Base-by-base conservation (phyloP, 1,140 invertebrate genomes). In the Mylabris phalerata region DNA sequence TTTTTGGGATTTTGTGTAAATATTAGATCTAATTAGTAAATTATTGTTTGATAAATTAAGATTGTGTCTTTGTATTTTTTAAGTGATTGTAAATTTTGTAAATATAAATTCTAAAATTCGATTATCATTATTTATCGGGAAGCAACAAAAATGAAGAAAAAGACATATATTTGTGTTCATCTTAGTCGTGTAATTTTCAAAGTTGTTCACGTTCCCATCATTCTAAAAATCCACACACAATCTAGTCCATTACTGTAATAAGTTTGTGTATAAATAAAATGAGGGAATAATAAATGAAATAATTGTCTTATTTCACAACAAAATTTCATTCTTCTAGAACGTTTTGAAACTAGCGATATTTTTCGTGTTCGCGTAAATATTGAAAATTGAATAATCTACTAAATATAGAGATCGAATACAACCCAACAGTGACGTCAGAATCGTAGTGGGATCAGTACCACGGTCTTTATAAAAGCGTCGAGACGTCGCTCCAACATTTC, bases 371-470 rank as follows among this genome's bases (percentile, higher is more conserved):
- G 19, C 19, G 19, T 32, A 32, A 32, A 62, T 62, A 50, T 55
- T 41, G 48, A 57, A 62, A 65, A 60, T 56, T 64, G 67, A 70
- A 70, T 68, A 70, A 68, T 67, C 60, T 50, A 63, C 68, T 65
- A 67, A 67, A 70, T 63, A 64, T 70, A 70, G 62, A 54, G 48
- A 48, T 32, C 32, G 32, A 32, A 32, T 5, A 7, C 32, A 32
- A 32, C 32, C 32, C 0, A 32, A 32, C 3, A 7, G 32, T 32
- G 32, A 32, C 32, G 32, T 32, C 32, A 7, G 4, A 32, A 32
- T 32, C 4, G 46, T 48, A 45, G 45, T 48, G 54, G 54, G 54
- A 56, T n/a, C 27, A 60, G 52, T 60, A 55, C 13, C 51, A 27
- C 55, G 48, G 55, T 58, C 27, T 41, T 42, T 68, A 71, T 70